These are phyloP conservation scores for Cotesia congregata DNA, from an alignment of 2,888 invertebrate genomes.

Conservation along the genomic window DNA sequence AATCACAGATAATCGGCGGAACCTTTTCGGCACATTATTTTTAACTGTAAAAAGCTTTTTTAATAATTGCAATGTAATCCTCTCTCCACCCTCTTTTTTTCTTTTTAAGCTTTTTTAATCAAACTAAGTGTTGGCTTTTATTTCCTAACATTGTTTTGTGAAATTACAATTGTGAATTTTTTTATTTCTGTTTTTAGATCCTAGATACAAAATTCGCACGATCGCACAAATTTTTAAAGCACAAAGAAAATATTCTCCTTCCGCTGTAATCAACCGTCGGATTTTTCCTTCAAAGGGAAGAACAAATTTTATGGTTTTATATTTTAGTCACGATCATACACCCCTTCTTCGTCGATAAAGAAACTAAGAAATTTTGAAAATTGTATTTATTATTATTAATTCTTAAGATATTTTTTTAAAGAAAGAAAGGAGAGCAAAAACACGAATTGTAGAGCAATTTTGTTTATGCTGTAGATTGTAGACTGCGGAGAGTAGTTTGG, in stretches of 20 bases:
- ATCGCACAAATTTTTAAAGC: too few species aligned
- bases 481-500: not conserved
- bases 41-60: not conserved
- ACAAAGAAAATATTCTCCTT: not conserved
- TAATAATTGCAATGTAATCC: not conserved
- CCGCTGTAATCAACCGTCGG: not conserved
- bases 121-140: not conserved
- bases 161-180: too few species aligned
- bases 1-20: not conserved
- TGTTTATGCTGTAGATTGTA: not conserved
- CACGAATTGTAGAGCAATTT: not conserved
- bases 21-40: not conserved
- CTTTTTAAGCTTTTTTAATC: not conserved
- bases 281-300: slow-evolving; percentile 3
- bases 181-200: too few species aligned
- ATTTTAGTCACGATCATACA: slow-evolving; percentile 21
- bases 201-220: too few species aligned
- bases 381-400: slow-evolving; percentile 31
- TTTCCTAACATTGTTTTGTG: too few species aligned
- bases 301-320: not conserved
- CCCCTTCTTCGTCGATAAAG: not conserved
- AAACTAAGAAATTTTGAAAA: slow-evolving; percentile 1
- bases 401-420: not conserved
- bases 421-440: not conserved
- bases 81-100: not conserved